Evolutionary conservation across 2,797 vertebrate genomes (phyloP).

Genomic region (Capromys pilorides): DNA sequence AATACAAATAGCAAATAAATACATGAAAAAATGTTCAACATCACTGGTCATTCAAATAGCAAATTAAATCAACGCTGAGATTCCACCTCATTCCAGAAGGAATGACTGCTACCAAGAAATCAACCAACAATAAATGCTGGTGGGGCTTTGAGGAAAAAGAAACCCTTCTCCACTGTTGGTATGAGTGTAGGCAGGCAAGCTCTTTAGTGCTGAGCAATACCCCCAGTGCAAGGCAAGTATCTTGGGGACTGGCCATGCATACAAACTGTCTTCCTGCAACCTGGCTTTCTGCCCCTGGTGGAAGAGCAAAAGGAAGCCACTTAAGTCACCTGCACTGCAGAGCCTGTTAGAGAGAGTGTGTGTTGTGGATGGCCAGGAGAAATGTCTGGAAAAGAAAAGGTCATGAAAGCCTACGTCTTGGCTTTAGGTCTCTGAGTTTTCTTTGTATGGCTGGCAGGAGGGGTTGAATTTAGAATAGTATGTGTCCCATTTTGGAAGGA

Average conservation of each 20-base stretch:
- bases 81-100: neutral
- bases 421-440: neutral
- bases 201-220: neutral
- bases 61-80: neutral
- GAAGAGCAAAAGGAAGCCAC: neutral
- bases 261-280: neutral
- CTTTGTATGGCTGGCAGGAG: neutral
- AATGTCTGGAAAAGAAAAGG: neutral
- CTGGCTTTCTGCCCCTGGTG: neutral
- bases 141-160: neutral
- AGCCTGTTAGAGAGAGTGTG: neutral
- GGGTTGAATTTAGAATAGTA: neutral
- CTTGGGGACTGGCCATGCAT: neutral
- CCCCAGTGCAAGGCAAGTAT: neutral
- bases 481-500: neutral
- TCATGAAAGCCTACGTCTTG: neutral
- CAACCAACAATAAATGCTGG: neutral
- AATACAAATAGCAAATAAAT: neutral
- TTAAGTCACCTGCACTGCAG: neutral
- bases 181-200: neutral
- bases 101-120: neutral
- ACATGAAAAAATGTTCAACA: neutral
- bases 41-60: neutral
- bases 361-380: neutral
- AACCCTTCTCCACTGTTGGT: neutral